A percentile compares a stretch with the other conserved stretches of the same genome.
Conservation (phyloP, 2,888 invertebrate species). For the Atethmia centrago region DNA sequence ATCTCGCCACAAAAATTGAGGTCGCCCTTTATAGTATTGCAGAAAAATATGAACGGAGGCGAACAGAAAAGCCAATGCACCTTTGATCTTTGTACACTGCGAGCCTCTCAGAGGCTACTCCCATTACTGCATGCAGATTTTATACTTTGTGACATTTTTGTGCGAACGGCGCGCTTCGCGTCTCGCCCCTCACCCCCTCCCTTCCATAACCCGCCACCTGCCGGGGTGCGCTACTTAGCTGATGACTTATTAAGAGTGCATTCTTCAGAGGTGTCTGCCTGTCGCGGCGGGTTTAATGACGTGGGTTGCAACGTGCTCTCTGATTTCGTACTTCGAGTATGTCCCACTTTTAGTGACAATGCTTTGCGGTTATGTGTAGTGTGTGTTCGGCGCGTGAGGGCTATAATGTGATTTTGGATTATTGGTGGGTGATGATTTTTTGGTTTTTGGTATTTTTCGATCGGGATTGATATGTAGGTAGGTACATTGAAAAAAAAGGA, state of each 20-base stretch:
- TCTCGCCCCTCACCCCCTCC: constrained; percentile 33
- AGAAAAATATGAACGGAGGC: constrained; percentile 66
- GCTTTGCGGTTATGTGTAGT: constrained; percentile 62
- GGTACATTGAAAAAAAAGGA: neutral
- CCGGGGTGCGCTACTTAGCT: constrained; percentile 86
- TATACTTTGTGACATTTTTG: constrained; percentile 90
- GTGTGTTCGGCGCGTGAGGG: constrained; percentile 45
- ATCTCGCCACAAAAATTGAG: constrained; percentile 33
- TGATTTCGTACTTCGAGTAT: constrained; percentile 81
- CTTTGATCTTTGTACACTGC: constrained; percentile 83
- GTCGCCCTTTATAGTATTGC: constrained; percentile 60
- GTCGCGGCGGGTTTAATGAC: constrained; percentile 88
- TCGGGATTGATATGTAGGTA: neutral
- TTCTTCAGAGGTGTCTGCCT: constrained; percentile 90
- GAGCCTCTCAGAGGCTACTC: constrained; percentile 85
- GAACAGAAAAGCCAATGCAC: constrained; percentile 77
- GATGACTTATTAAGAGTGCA: constrained; percentile 91
- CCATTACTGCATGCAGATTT: constrained; percentile 89
- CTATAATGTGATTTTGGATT: constrained; percentile 37
- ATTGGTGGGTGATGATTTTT: neutral
- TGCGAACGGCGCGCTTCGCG: constrained; percentile 79
- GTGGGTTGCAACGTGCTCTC: constrained; percentile 76
- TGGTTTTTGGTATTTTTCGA: neutral
- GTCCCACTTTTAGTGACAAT: constrained; percentile 83
- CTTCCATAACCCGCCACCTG: constrained; percentile 31